Base-by-base conservation (phyloP, 2,797 vertebrate species). In the Geotrypetes seraphini region DNA sequence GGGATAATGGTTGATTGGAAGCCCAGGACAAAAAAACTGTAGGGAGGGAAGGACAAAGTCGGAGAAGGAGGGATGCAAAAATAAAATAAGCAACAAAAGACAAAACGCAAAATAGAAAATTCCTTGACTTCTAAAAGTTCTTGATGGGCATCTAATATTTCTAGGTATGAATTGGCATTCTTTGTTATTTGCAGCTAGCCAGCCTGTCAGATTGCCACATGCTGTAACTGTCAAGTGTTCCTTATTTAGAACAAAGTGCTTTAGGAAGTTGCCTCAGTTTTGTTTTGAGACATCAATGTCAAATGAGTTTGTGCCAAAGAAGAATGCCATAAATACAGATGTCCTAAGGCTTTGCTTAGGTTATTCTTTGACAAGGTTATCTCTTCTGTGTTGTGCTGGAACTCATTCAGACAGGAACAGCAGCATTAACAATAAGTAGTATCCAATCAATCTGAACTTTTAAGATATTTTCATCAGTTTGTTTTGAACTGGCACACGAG, bases 311-410 rank as follows among this genome's bases (percentile, higher is more conserved):
- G 50, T 17, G 22, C 48, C 33, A 51, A n/a, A 31, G 34, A 26
- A 33, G 34, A 32, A 42, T 50, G 46, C 15, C 7, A 16, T 17
- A 19, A 22, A 32, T 40, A 27, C 16, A 21, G 2, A 17, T 33
- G 25, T 11, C 31, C 32, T 25, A 41, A 43, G 13, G 22, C 16
- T 27, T 12, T n/a, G 25, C 20, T 24, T 7, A 19, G n/a, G 40
- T 57, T 69, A 32, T 49, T 60, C 39, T 58, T 61, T 43, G 45
- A 55, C 50, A 53, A 30, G 49, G 25, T 48, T 66, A 63, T 66
- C 60, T 58, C 6, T 28, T 46, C 11, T 7, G 10, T 50, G 50
- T 66, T 57, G 66, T 17, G 60, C 51, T 50, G 14, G 31, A 36
- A 52, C 40, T 57, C 27, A 0, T 43, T 43, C 46, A 37, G 37